Percentiles rank a stretch among this genome's conserved stretches.
These are phyloP conservation scores for Conopomorpha cramerella DNA, from an alignment of 1,140 invertebrate genomes.

Conservation along the genomic window DNA sequence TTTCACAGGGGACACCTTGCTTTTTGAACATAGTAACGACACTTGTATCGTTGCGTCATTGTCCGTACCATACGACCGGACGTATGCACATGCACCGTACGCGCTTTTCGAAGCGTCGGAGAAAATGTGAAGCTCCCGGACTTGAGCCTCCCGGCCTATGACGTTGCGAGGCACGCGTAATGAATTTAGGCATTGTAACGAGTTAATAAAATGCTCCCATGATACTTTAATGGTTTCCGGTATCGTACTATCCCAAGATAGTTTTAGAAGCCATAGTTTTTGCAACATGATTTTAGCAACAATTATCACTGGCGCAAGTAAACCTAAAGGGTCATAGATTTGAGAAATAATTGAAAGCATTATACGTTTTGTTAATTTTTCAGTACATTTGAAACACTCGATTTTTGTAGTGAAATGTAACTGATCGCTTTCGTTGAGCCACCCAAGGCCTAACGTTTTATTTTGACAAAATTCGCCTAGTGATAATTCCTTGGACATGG, in stretches of 20 bases:
- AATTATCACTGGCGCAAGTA: too few species aligned
- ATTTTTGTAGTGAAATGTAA: too few species aligned
- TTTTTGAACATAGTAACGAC: background rate
- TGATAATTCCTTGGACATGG: too few species aligned
- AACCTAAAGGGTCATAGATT: too few species aligned
- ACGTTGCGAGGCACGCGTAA: background rate
- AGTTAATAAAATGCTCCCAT: constrained; percentile 1
- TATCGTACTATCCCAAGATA: constrained; percentile 15
- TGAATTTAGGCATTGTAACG: background rate
- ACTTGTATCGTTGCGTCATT: background rate
- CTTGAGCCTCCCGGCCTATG: background rate
- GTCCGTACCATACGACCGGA: constrained; percentile 10
- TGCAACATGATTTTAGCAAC: too few species aligned
- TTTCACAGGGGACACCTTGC: constrained; percentile 1
- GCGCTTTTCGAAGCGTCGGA: constrained; percentile 6
- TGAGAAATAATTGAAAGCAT: too few species aligned
- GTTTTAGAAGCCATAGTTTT: constrained; percentile 14
- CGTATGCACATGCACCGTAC: constrained; percentile 16
- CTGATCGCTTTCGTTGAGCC: too few species aligned
- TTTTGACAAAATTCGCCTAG: too few species aligned
- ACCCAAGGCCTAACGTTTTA: too few species aligned
- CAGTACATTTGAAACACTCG: too few species aligned
- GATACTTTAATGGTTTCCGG: constrained; percentile 1
- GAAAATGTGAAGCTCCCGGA: background rate
- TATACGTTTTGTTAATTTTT: too few species aligned